phyloP scores from a whole-genome alignment of 35 echinoderm and acorn worm species.

The Lytechinus pictus region DNA sequence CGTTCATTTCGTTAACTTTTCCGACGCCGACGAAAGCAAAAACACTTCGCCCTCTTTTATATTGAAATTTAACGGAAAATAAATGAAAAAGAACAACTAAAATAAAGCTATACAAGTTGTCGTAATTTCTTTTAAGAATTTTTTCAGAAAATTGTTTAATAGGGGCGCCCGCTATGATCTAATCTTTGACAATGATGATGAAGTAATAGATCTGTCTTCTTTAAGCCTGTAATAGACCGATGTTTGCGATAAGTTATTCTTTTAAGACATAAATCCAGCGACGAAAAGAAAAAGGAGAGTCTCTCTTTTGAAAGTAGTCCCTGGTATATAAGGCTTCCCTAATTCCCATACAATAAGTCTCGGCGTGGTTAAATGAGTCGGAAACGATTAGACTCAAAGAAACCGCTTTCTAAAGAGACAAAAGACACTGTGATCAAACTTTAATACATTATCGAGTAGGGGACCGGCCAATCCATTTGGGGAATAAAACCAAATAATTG shows the following conservation, averaged over 20 bases:
- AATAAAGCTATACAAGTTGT: too few relatives aligned
- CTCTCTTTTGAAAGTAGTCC: neutral
- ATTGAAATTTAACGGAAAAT: neutral
- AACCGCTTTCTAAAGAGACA: slow-evolving; percentile 25
- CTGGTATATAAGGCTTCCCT: neutral
- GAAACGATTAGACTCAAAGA: slow-evolving; percentile 38
- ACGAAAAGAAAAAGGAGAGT: neutral
- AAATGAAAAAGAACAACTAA: neutral
- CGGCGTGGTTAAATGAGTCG: slow-evolving; percentile 8
- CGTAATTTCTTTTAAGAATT: too few relatives aligned
- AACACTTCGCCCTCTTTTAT: neutral
- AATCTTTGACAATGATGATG: neutral
- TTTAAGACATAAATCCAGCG: slow-evolving; percentile 1
- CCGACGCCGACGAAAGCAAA: neutral
- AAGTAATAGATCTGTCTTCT: neutral
- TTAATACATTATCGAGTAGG: slow-evolving; percentile 29
- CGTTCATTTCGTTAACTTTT: too few relatives aligned
- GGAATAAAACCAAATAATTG: neutral
- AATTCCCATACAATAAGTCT: neutral
- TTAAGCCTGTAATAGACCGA: neutral
- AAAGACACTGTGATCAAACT: slow-evolving; percentile 24
- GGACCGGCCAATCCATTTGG: neutral
- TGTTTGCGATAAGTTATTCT: neutral
- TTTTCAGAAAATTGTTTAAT: neutral
- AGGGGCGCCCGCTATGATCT: neutral